Conservation (phyloP, 2,888 invertebrate species). For the Archaeoteleia sp. region DNA sequence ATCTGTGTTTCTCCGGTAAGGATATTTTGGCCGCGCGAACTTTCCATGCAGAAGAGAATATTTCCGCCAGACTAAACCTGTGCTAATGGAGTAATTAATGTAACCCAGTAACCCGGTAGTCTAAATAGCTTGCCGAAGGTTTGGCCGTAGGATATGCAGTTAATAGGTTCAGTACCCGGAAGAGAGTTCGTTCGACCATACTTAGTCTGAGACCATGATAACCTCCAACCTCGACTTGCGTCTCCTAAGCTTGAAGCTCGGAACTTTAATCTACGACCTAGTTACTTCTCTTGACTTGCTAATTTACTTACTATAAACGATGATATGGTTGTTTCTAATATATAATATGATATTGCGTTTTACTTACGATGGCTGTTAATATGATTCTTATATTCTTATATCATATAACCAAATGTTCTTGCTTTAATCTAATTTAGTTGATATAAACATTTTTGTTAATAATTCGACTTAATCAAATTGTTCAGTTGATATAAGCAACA, state of each 20-base stretch:
- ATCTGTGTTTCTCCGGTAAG: not conserved
- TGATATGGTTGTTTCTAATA: too few relatives aligned
- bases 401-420: too few relatives aligned
- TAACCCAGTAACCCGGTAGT: conserved; percentile 56
- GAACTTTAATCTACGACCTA: conserved; percentile 4
- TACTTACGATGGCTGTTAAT: too few relatives aligned
- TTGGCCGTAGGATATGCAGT: conserved; percentile 50
- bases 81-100: conserved; percentile 58
- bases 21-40: not conserved
- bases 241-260: conserved; percentile 1
- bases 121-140: conserved; percentile 55
- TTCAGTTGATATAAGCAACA: too few relatives aligned
- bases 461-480: too few relatives aligned
- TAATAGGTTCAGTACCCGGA: conserved; percentile 57
- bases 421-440: too few relatives aligned
- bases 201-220: conserved; percentile 21
- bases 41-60: conserved; percentile 6
- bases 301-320: not conserved
- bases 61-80: conserved; percentile 10
- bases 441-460: too few relatives aligned
- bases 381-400: too few relatives aligned
- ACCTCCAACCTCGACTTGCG: conserved; percentile 17
- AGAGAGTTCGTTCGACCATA: conserved; percentile 16
- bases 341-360: too few relatives aligned
- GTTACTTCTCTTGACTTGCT: conserved; percentile 2